A percentile compares a stretch with the other conserved stretches of the same genome.
phyloP scores from a whole-genome alignment of 2,888 invertebrate species.

The Aplocera efformata region DNA sequence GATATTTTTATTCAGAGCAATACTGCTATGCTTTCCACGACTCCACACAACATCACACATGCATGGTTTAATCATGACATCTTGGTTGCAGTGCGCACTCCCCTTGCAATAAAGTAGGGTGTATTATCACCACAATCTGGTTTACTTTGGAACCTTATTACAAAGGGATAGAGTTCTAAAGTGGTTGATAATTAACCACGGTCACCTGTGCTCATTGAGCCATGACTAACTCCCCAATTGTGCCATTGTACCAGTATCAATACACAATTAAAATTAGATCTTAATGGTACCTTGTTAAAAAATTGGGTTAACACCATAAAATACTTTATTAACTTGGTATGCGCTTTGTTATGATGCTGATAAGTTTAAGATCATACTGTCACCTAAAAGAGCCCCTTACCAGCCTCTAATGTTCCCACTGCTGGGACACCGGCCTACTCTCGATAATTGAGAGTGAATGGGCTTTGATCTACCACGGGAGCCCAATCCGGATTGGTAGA shows the following conservation, averaged over 20 bases:
- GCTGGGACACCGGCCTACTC: too few relatives aligned
- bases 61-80: conserved; percentile 1
- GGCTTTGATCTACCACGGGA: too few relatives aligned
- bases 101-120: not conserved
- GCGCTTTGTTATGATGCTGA: not conserved
- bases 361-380: too few relatives aligned
- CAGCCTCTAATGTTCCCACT: too few relatives aligned
- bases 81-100: not conserved
- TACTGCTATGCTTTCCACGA: conserved; percentile 11
- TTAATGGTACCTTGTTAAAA: conserved; percentile 6
- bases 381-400: too few relatives aligned
- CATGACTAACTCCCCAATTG: not conserved
- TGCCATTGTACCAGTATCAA: conserved; percentile 15
- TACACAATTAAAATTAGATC: conserved; percentile 12
- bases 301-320: conserved; percentile 10
- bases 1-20: conserved; percentile 1
- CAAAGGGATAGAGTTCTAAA: too few relatives aligned
- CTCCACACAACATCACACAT: not conserved
- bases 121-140: not conserved
- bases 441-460: too few relatives aligned
- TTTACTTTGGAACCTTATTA: too few relatives aligned
- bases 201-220: conserved; percentile 10
- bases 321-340: not conserved
- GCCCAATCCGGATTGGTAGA: too few relatives aligned
- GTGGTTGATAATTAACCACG: not conserved